These are phyloP conservation scores for Chaenocephalus aceratus DNA, from an alignment of 2,113 vertebrate genomes.

Conservation along the genomic window DNA sequence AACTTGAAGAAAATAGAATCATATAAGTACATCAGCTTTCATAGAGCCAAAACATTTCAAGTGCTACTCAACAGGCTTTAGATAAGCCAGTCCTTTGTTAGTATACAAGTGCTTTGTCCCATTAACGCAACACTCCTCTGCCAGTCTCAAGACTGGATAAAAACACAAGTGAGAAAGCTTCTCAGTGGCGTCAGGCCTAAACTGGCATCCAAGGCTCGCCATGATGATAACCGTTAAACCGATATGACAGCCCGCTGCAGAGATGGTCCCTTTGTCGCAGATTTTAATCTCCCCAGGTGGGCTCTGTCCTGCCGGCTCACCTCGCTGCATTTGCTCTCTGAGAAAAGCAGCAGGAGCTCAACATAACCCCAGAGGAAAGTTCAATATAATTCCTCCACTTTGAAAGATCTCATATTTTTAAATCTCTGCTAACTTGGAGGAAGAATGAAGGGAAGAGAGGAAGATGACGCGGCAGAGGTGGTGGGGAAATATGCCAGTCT, in stretches of 20 bases:
- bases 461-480: background rate
- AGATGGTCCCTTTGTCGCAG: slow-evolving; percentile 26
- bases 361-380: slow-evolving; percentile 53
- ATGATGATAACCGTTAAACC: slow-evolving; percentile 58
- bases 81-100: no score
- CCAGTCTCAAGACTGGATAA: slow-evolving; percentile 6
- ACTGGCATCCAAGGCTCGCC: slow-evolving; percentile 24
- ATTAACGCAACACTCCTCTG: slow-evolving; percentile 14
- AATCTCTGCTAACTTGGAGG: slow-evolving; percentile 56
- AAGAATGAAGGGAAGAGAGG: slow-evolving; percentile 11
- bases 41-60: no score
- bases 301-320: slow-evolving; percentile 59
- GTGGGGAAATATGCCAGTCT: slow-evolving; percentile 16
- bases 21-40: no score
- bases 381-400: slow-evolving; percentile 63
- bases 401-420: slow-evolving; percentile 59
- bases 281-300: slow-evolving; percentile 70
- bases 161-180: slow-evolving; percentile 31
- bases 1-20: no score
- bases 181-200: slow-evolving; percentile 33
- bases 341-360: slow-evolving; percentile 57
- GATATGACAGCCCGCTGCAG: slow-evolving; percentile 63
- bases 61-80: no score
- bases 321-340: slow-evolving; percentile 43
- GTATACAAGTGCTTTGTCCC: background rate